Conservation (phyloP, 2,113 vertebrate genomes). For the Pachypanchax playfairii region DNA sequence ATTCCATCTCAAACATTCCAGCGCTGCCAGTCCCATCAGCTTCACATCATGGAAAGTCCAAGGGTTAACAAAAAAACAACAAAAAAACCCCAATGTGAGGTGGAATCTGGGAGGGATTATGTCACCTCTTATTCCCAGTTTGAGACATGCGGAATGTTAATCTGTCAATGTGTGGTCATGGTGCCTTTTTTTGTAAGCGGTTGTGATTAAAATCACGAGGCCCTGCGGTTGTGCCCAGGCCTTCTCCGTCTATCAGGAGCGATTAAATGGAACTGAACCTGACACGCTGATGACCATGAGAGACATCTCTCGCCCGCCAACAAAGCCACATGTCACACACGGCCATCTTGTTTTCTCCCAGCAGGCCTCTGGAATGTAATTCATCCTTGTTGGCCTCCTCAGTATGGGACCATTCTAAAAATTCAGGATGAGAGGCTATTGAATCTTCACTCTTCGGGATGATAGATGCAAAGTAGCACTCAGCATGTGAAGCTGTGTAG, state of each 20-base stretch:
- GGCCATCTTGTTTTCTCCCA: slow-evolving; percentile 75
- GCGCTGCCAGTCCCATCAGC: slow-evolving; percentile 58
- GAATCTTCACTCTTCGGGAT: slow-evolving; percentile 63
- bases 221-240: slow-evolving; percentile 57
- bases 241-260: slow-evolving; percentile 67
- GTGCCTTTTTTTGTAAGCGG: slow-evolving; percentile 67
- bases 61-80: slow-evolving; percentile 36
- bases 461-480: slow-evolving; percentile 64
- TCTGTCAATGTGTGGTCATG: slow-evolving; percentile 80
- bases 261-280: slow-evolving; percentile 75
- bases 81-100: slow-evolving; percentile 74
- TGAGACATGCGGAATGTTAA: slow-evolving; percentile 81
- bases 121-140: slow-evolving; percentile 54
- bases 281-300: slow-evolving; percentile 79
- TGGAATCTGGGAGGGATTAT: slow-evolving; percentile 63
- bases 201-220: slow-evolving; percentile 79
- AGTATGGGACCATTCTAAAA: slow-evolving; percentile 67
- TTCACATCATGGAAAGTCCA: slow-evolving; percentile 58
- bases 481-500: slow-evolving; percentile 69
- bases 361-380: slow-evolving; percentile 72
- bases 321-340: slow-evolving; percentile 78
- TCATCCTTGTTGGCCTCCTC: slow-evolving; percentile 59
- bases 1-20: slow-evolving; percentile 78
- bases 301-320: slow-evolving; percentile 74
- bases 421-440: slow-evolving; percentile 72